Evolutionary conservation across 2,113 vertebrate species (phyloP).

Genomic region (Triplophysa dalaica): DNA sequence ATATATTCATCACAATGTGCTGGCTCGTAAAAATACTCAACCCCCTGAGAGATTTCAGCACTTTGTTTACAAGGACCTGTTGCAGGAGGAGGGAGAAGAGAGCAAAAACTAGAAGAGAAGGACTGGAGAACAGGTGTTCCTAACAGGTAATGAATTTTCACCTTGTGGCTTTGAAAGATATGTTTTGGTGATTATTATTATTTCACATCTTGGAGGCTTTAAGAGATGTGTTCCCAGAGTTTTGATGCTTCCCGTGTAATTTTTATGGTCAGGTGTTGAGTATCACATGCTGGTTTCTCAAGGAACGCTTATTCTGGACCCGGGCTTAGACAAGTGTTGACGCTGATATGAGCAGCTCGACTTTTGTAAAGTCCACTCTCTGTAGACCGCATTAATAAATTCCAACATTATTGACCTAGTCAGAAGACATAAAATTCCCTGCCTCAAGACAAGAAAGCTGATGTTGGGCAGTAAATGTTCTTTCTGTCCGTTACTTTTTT

Average conservation of each 20-base stretch:
- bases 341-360: not conserved
- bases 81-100: slow-evolving; percentile 17
- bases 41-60: slow-evolving; percentile 51
- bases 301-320: not conserved
- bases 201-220: no score
- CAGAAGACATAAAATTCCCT: slow-evolving; percentile 14
- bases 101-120: not conserved
- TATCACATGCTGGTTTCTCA: not conserved
- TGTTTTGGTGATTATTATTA: no score
- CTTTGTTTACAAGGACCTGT: slow-evolving; percentile 58
- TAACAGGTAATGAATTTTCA: slow-evolving; percentile 45
- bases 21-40: slow-evolving; percentile 49
- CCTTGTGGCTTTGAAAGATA: slow-evolving; percentile 7
- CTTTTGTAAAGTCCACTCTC: slow-evolving; percentile 30
- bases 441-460: slow-evolving; percentile 19
- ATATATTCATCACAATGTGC: slow-evolving; percentile 57
- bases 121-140: slow-evolving; percentile 48
- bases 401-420: slow-evolving; percentile 7
- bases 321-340: not conserved
- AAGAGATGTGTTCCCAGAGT: not conserved
- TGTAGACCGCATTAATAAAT: slow-evolving; percentile 16
- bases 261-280: slow-evolving; percentile 20
- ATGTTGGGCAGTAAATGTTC: slow-evolving; percentile 33
- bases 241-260: not conserved
- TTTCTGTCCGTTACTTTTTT: slow-evolving; percentile 1